A percentile compares a stretch with the other conserved stretches of the same genome.
Conservation (phyloP, 2,113 vertebrate genomes). For the Thunnus maccoyii region DNA sequence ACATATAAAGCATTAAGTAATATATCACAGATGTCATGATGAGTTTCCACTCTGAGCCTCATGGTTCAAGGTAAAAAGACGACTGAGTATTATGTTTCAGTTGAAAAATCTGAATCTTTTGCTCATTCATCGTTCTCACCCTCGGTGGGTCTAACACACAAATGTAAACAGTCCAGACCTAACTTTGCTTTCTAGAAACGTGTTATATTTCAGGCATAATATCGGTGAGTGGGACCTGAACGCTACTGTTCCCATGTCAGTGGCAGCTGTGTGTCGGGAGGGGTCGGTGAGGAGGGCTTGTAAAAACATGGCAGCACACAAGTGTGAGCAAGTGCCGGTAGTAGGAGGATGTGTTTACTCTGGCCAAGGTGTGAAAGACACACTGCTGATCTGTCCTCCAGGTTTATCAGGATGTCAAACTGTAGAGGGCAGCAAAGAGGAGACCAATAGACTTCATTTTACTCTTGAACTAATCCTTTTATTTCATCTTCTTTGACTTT, state of each 20-base stretch:
- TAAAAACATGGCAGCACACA: slow-evolving; percentile 81
- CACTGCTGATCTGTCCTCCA: slow-evolving; percentile 65
- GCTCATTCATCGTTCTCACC: neutral
- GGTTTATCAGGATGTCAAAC: slow-evolving; percentile 54
- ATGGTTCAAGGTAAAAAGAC: neutral
- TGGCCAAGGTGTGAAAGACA: slow-evolving; percentile 79
- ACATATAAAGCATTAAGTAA: neutral
- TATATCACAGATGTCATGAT: neutral
- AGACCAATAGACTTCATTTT: neutral
- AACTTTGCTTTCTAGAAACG: neutral
- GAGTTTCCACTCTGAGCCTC: neutral
- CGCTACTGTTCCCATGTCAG: slow-evolving; percentile 60
- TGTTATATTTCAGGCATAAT: neutral
- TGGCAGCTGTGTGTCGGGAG: slow-evolving; percentile 41
- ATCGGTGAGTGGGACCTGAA: slow-evolving; percentile 11
- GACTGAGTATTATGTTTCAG: neutral
- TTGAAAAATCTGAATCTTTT: neutral
- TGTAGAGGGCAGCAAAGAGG: neutral
- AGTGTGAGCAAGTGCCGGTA: slow-evolving; percentile 78
- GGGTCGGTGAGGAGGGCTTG: slow-evolving; percentile 22
- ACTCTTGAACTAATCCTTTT: neutral
- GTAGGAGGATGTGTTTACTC: slow-evolving; percentile 79
- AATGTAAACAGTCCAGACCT: neutral
- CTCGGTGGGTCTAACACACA: neutral
- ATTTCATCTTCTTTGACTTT: neutral